Base-by-base conservation (phyloP, 35 echinoderm and acorn worm species). In the Heliocidaris erythrogramma region DNA sequence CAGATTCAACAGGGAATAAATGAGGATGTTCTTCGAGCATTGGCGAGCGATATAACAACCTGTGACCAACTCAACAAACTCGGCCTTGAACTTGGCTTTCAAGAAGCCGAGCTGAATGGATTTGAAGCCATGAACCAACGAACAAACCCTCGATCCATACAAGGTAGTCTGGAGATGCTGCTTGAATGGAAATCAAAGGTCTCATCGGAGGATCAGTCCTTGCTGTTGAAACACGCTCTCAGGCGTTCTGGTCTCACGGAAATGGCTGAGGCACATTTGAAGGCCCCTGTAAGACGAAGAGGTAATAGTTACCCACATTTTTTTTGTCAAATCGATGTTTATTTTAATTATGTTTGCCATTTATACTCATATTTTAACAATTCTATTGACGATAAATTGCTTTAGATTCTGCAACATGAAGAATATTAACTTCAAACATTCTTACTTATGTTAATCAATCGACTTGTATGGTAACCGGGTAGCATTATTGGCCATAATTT, bases 41-140 rank as follows among this genome's bases (percentile, higher is more conserved):
- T 78, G 17, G 65, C 65, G 17, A 24, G 65, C 7, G 65, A 78
- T 9, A 27, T 78, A 21, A n/a, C 21, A 24, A n/a, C 18, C n/a
- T 18, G 65, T 7, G 6, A 78, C 21, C 18, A 78, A 18, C 65
- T 78, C 65, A 21, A 18, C 5, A n/a, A 21, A 78, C 65, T 78
- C n/a, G 65, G 65, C 18, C 65, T 78, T 78, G 65, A 78, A 78
- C 65, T 78, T 78, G 65, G 65, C 65, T 78, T 78, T 18, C 21
- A 78, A n/a, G 65, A 78, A 78, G 65, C 65, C 17, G 65, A 78
- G 7, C 21, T 78, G 0, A 78, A 78, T 18, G 65, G 65, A 78
- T 78, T 78, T 78, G 65, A 78, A 78, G 65, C 65, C 18, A 78
- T 78, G 65, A 78, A 78, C 65, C 65, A 78, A 27, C 65, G 65